Evolutionary conservation across 1,140 invertebrate genomes (phyloP).

Genomic region (Caerostris darwini): DNA sequence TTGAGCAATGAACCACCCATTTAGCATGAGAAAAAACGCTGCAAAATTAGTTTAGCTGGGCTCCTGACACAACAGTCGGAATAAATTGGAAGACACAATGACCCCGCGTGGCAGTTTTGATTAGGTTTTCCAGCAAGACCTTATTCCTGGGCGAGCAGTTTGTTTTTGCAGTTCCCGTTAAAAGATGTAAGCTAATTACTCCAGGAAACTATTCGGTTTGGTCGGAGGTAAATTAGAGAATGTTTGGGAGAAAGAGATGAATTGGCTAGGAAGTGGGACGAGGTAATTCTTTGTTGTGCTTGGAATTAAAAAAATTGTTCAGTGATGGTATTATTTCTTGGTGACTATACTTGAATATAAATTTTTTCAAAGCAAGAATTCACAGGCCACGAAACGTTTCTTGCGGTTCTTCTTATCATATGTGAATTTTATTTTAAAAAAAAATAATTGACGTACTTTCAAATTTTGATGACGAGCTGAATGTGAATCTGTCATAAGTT

Average conservation of each 20-base stretch:
- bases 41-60: conserved; percentile 48
- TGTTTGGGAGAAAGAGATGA: neutral
- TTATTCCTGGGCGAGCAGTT: neutral
- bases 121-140: conserved; percentile 14
- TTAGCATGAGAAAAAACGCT: neutral
- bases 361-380: too few species aligned
- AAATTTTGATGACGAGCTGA: too few species aligned
- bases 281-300: too few species aligned
- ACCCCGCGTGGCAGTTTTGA: conserved; percentile 53
- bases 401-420: too few species aligned
- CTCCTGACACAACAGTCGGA: conserved; percentile 23
- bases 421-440: too few species aligned
- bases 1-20: too few species aligned
- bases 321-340: too few species aligned
- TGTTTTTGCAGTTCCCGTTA: conserved; percentile 24
- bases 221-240: neutral
- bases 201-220: neutral
- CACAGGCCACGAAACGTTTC: too few species aligned
- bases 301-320: too few species aligned
- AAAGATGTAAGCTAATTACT: neutral
- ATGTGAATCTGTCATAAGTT: too few species aligned
- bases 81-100: conserved; percentile 61
- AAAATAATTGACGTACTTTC: too few species aligned
- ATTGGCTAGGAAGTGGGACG: neutral
- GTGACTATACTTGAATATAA: too few species aligned